These are phyloP conservation scores for Papilio elwesi DNA, from an alignment of 2,888 invertebrate genomes.

Conservation along the genomic window DNA sequence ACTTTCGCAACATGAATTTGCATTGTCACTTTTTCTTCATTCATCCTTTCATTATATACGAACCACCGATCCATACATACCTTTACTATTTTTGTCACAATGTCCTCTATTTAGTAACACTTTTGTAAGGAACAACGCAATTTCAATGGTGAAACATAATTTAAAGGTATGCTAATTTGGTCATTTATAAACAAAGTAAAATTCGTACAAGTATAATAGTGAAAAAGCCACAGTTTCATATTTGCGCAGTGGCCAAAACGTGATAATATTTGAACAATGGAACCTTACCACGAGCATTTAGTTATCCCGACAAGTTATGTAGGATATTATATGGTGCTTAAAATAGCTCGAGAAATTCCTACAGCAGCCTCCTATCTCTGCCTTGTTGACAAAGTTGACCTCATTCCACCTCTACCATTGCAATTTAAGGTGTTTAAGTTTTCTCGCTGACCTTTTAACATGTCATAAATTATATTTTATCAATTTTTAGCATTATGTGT, in stretches of 20 bases:
- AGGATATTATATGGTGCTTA: slow-evolving; percentile 14
- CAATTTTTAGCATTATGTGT: too few species aligned
- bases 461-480: background rate
- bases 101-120: too few species aligned
- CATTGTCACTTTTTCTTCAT: too few species aligned
- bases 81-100: too few species aligned
- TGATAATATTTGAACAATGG: slow-evolving; percentile 24
- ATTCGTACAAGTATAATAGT: background rate
- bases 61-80: too few species aligned
- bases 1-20: too few species aligned
- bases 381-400: slow-evolving; percentile 7
- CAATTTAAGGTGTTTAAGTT: background rate
- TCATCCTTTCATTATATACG: too few species aligned
- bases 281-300: slow-evolving; percentile 11
- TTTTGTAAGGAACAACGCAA: too few species aligned
- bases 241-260: background rate
- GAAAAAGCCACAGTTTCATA: slow-evolving; percentile 5
- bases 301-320: slow-evolving; percentile 17
- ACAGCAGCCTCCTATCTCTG: slow-evolving; percentile 6
- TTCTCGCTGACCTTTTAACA: background rate
- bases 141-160: too few species aligned
- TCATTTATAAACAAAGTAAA: background rate
- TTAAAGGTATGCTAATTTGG: too few species aligned
- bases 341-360: slow-evolving; percentile 15
- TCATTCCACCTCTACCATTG: background rate